Conservation (phyloP, 2,888 invertebrate genomes). For the Mylabris sibirica region DNA sequence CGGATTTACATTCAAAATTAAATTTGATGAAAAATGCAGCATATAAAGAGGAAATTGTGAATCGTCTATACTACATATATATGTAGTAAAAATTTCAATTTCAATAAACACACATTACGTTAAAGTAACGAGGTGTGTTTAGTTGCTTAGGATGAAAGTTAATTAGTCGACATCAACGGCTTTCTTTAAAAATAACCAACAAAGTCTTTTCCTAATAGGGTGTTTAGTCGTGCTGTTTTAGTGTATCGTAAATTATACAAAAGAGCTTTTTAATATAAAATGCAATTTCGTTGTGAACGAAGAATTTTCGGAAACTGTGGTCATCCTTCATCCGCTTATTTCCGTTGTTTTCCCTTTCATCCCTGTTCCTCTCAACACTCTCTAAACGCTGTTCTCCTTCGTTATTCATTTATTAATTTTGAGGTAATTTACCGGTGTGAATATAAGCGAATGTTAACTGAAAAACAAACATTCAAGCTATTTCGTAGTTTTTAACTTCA, state of each 20-base stretch:
- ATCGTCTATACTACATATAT: background rate
- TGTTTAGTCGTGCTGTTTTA: conserved; percentile 26
- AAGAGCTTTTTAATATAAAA: conserved; percentile 24
- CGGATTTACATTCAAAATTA: conserved; percentile 46
- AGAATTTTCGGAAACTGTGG: conserved; percentile 5
- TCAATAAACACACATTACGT: background rate
- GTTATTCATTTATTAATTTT: conserved; percentile 2
- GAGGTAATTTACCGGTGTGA: background rate
- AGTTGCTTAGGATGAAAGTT: conserved; percentile 11
- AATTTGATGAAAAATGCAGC: conserved; percentile 42
- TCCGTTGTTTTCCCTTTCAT: background rate
- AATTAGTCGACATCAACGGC: conserved; percentile 30
- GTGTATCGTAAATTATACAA: conserved; percentile 28
- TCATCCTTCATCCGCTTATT: conserved; percentile 1
- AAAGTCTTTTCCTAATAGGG: conserved; percentile 33
- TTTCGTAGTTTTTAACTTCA: background rate
- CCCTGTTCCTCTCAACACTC: background rate
- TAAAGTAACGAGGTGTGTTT: too few relatives aligned
- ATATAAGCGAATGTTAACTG: background rate
- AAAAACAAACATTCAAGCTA: conserved; percentile 3
- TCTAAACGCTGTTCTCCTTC: too few relatives aligned
- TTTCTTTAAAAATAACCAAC: conserved; percentile 33
- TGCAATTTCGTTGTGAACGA: background rate
- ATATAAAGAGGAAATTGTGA: conserved; percentile 25
- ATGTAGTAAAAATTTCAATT: background rate